phyloP scores from a whole-genome alignment of 2,888 invertebrate species.

The Anticlea derivata region DNA sequence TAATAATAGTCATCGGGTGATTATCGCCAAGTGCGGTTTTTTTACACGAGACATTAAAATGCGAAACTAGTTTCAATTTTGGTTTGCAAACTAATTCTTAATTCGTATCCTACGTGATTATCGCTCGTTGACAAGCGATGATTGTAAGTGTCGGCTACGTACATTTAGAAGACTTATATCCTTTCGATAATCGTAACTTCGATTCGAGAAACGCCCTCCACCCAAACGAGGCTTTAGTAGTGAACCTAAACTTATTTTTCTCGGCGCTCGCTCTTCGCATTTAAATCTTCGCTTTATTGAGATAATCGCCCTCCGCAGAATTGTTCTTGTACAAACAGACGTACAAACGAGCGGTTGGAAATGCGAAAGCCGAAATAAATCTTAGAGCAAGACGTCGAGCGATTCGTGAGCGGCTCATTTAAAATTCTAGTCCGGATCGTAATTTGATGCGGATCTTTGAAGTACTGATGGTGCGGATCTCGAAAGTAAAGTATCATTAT shows the following conservation, averaged over 20 bases:
- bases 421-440: conserved; percentile 61
- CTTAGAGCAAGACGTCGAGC: conserved; percentile 57
- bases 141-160: too few species aligned
- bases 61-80: too few species aligned
- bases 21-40: too few species aligned
- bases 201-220: background rate
- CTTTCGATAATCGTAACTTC: too few species aligned
- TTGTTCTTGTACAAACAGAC: conserved; percentile 42
- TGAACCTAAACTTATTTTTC: conserved; percentile 4
- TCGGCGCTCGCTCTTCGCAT: conserved; percentile 27
- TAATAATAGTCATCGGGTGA: too few species aligned
- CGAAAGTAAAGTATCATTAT: background rate
- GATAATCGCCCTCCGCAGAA: conserved; percentile 57
- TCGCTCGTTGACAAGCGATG: too few species aligned
- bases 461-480: conserved; percentile 13
- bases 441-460: conserved; percentile 46
- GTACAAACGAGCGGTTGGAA: conserved; percentile 50
- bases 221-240: background rate
- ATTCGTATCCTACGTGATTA: too few species aligned
- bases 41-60: too few species aligned
- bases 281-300: conserved; percentile 51
- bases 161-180: too few species aligned
- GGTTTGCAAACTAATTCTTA: too few species aligned
- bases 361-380: conserved; percentile 76
- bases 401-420: conserved; percentile 59